These are phyloP conservation scores for Falco cherrug DNA, from an alignment of 2,797 vertebrate species.

Conservation along the genomic window DNA sequence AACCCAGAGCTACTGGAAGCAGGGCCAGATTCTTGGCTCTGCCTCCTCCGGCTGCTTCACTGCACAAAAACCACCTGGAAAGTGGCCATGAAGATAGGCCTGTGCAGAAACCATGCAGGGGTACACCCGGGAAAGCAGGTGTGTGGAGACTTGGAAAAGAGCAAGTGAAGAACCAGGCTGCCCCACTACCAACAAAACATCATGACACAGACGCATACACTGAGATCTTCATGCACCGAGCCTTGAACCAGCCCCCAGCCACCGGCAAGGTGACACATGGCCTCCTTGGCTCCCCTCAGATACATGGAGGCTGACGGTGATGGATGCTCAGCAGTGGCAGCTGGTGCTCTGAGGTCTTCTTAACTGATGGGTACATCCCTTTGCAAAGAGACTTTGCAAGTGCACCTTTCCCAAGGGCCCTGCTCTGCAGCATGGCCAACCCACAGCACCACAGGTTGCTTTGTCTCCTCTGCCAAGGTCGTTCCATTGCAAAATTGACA, in stretches of 20 bases:
- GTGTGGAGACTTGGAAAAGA: not conserved
- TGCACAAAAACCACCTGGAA: constrained; percentile 51
- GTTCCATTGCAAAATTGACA: not conserved
- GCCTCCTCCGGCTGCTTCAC: not conserved
- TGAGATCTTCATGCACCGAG: not conserved
- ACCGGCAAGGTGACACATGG: not conserved
- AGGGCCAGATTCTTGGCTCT: constrained; percentile 38
- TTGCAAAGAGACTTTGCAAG: not conserved
- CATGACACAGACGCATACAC: rapidly evolving
- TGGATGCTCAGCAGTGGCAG: not conserved
- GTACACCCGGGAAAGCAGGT: not conserved
- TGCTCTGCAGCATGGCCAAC: not conserved
- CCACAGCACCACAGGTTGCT: not conserved
- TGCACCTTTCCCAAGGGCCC: not conserved
- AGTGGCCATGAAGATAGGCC: constrained; percentile 43
- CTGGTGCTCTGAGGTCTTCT: not conserved
- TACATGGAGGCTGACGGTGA: not conserved
- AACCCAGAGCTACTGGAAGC: constrained; percentile 38
- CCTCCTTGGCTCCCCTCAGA: not conserved
- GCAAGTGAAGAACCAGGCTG: not conserved
- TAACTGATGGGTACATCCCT: not conserved
- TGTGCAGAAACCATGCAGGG: constrained; percentile 8
- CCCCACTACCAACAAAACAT: not conserved
- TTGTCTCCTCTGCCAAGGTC: not conserved
- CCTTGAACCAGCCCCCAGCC: not conserved